phyloP scores from a whole-genome alignment of 1,140 invertebrate genomes.

The Aethina tumida region DNA sequence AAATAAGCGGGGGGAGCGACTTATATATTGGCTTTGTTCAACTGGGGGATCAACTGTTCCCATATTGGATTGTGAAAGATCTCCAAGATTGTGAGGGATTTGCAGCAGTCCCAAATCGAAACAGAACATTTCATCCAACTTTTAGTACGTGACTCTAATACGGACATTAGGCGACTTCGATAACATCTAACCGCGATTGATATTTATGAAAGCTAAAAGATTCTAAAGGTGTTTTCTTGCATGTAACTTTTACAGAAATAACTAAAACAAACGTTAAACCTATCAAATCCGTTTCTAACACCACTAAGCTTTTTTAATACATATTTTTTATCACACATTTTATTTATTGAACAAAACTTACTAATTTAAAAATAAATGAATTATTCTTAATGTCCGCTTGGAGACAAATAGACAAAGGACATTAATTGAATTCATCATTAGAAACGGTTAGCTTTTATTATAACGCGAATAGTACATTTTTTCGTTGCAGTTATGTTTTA shows the following conservation, averaged over 20 bases:
- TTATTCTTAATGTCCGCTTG: no score
- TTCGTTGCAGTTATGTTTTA: no score
- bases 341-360: no score
- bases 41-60: slow-evolving; percentile 26
- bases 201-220: slow-evolving; percentile 35
- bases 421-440: background rate
- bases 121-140: slow-evolving; percentile 36
- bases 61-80: slow-evolving; percentile 36
- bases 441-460: no score
- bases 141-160: slow-evolving; percentile 36
- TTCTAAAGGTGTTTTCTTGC: slow-evolving; percentile 30
- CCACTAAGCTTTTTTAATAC: slow-evolving; percentile 16
- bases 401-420: background rate
- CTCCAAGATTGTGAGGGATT: slow-evolving; percentile 37
- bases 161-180: slow-evolving; percentile 28
- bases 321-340: no score
- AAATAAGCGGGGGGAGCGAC: no score
- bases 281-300: slow-evolving; percentile 9
- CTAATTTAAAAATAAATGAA: no score
- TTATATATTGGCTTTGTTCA: slow-evolving; percentile 23
- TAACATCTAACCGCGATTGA: slow-evolving; percentile 32
- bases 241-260: slow-evolving; percentile 29
- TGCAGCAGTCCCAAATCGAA: slow-evolving; percentile 35
- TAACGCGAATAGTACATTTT: no score
- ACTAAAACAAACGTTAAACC: slow-evolving; percentile 24